Percentiles rank a stretch among this genome's conserved stretches.
Conservation (phyloP, 1,140 invertebrate genomes). For the Agrypnia vestita region DNA sequence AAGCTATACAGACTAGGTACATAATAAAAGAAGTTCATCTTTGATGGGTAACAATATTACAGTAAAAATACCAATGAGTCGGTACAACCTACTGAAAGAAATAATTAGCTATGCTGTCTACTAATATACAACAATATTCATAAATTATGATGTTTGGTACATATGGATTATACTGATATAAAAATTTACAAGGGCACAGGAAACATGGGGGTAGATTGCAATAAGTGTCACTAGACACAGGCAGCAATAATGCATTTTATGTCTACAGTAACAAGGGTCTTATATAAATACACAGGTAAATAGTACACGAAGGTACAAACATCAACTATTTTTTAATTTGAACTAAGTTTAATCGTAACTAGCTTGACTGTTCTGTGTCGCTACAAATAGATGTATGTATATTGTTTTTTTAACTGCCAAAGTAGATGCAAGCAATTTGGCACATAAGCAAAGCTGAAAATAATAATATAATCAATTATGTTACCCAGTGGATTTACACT, state of each 20-base stretch:
- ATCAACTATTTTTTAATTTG: constrained; percentile 1
- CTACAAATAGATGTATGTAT: neutral
- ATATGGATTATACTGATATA: no score
- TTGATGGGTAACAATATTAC: constrained; percentile 17
- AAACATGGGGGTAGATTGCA: no score
- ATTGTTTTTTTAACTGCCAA: neutral
- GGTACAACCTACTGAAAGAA: constrained; percentile 18
- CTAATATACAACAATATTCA: neutral
- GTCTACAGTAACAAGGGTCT: constrained; percentile 1
- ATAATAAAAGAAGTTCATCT: constrained; percentile 5
- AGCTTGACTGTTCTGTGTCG: constrained; percentile 16
- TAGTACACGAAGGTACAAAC: neutral
- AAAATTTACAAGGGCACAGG: no score
- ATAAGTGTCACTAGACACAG: neutral
- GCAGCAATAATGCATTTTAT: constrained; percentile 3
- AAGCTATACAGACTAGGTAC: no score
- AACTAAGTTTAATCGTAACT: neutral
- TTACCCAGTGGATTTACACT: neutral
- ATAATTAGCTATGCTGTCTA: constrained; percentile 12
- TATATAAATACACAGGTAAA: constrained; percentile 9
- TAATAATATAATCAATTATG: neutral
- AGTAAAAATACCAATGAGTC: constrained; percentile 3
- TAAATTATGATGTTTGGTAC: no score
- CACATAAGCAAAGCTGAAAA: neutral
- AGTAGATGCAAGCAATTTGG: neutral